Base-by-base conservation (phyloP, 2,888 invertebrate species). In the Cistogaster globosa region DNA sequence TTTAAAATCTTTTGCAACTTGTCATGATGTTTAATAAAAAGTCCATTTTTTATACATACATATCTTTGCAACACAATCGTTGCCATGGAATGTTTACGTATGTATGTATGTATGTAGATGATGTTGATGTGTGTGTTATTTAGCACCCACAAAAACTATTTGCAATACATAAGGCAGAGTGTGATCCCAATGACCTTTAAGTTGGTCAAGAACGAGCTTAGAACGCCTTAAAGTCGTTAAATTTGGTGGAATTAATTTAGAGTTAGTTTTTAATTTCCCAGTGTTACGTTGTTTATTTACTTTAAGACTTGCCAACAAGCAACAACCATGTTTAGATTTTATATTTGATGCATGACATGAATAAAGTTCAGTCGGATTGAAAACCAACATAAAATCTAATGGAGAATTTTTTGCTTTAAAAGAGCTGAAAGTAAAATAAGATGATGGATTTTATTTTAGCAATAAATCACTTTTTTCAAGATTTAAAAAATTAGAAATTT, bases 1-100 rank as follows among this genome's bases (percentile, higher is more conserved):
- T 32, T 32, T 81, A 58, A 81, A 81, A 85, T 81, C 81, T 77
- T 77, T 82, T 68, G 58, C 57, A 60, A 81, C 72, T 69, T 85
- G 81, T 85, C 77, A 78, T 45, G 53, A 16, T 69, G 38, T 48
- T 57, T 55, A 26, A 74, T 48, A 71, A 72, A n/a, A 62, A n/a
- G n/a, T n/a, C n/a, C 22, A n/a, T 77, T 60, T 77, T 60, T 69
- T n/a, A n/a, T n/a, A n/a, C n/a, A n/a, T 18, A 57, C 38, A 38
- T 11, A 38, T 68, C n/a, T 26, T 57, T 4, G 20, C 20, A 38
- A 7, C 38, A 20, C n/a, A 32, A 51, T 77, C 60, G 16, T n/a
- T 62, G 45, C 42, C 42, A 22, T 42, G 67, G 58, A 51, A 72
- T 38, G 51, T n/a, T 2, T 60, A 20, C 60, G 48, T 38, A 6